Conservation (phyloP, 2,797 vertebrate species). For the Brachymystax lenok region DNA sequence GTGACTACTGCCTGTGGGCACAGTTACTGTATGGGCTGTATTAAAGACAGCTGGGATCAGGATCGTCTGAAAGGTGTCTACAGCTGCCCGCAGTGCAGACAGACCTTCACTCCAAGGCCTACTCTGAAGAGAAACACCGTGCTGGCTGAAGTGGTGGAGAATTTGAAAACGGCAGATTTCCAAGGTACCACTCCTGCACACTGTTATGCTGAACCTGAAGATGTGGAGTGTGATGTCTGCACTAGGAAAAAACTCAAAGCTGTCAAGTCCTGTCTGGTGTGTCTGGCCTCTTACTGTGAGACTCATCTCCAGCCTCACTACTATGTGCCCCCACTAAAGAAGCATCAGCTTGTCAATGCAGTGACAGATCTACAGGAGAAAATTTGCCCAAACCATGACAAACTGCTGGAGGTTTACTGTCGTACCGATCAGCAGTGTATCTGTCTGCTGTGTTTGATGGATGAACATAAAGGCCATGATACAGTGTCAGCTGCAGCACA, state of each 20-base stretch:
- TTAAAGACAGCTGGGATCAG: no score
- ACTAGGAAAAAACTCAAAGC: slow-evolving; percentile 27
- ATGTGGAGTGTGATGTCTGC: slow-evolving; percentile 55
- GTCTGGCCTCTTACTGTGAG: slow-evolving; percentile 52
- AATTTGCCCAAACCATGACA: slow-evolving; percentile 34
- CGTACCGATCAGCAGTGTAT: slow-evolving; percentile 10
- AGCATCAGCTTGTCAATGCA: slow-evolving; percentile 49
- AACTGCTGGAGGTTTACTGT: slow-evolving; percentile 3
- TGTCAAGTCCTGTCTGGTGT: slow-evolving; percentile 54
- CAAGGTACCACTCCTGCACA: neutral
- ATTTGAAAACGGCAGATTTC: neutral
- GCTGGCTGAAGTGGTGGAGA: slow-evolving; percentile 46
- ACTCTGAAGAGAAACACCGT: slow-evolving; percentile 51
- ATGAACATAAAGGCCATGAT: slow-evolving; percentile 7
- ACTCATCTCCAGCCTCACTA: slow-evolving; percentile 58
- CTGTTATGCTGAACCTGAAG: slow-evolving; percentile 7
- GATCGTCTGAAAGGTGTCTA: no score
- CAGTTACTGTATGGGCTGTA: slow-evolving; percentile 50
- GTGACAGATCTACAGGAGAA: slow-evolving; percentile 47
- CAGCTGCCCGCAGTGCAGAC: no score
- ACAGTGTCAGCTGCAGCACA: neutral
- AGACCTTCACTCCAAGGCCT: slow-evolving; percentile 41
- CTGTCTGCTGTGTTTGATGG: neutral
- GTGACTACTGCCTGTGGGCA: slow-evolving; percentile 44
- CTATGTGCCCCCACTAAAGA: slow-evolving; percentile 40